Base-by-base conservation (phyloP, 2,888 invertebrate species). In the Gymnosoma rotundatum region DNA sequence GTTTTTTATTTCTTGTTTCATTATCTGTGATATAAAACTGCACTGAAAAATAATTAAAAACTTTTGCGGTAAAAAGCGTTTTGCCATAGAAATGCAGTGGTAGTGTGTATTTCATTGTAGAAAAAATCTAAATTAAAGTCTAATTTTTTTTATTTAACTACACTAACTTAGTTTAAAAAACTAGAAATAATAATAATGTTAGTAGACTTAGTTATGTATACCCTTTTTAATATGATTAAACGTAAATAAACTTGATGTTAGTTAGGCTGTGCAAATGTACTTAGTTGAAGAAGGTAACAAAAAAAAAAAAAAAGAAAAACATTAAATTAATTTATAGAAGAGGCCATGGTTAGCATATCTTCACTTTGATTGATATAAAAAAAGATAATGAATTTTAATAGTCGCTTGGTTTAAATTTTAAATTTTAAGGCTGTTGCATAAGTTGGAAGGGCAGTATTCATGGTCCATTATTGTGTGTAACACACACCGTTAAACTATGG, bases 41-140 rank as follows among this genome's bases (percentile, higher is more conserved):
- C 75, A 58, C 54, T 75, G 74, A 74, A 81, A n/a, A 78, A 84
- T 84, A 81, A 84, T 84, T 81, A 84, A 84, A 83, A 84, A 84
- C 52, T 78, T 42, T 78, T 81, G 81, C 64, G 74, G 84, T 69
- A 83, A 79, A 80, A 69, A 75, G 69, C 73, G 58, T 60, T 64
- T 69, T 58, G 45, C 70, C 48, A 61, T 42, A 74, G 54, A 69
- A 80, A 69, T 38, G 61, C 21, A 48, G 10, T 36, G 36, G 45
- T 36, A 58, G n/a, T 32, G 18, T 32, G 48, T 32, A 32, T n/a
- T 48, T 48, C 14, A n/a, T 10, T 14, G 18, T 70, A 12, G 18
- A 25, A 48, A 66, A 64, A 25, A 7, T 42, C n/a, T 25, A 12
- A 25, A 16, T 58, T 64, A 64, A 45, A 64, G 58, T 25, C 50